These are phyloP conservation scores for Scytalopus superciliaris DNA, from an alignment of 2,113 vertebrate species.

Conservation along the genomic window DNA sequence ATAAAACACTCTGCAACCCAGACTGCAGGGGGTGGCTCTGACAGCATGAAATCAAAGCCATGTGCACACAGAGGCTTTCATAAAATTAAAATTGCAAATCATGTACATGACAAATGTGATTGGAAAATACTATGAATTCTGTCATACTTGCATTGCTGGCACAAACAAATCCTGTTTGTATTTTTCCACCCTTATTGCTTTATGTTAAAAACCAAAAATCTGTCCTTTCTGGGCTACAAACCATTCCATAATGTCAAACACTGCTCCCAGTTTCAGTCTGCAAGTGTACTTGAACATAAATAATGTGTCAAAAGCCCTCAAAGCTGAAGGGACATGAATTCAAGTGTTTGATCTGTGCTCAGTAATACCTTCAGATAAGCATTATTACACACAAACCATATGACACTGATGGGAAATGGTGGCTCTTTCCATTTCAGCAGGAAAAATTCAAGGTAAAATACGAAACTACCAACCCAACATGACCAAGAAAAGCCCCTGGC, in stretches of 20 bases:
- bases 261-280: not conserved
- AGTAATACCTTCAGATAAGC: not conserved
- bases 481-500: not conserved
- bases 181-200: not conserved
- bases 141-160: not conserved
- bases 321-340: not conserved
- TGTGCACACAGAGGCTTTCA: not conserved
- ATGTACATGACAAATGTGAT: conserved; percentile 11
- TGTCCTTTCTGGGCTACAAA: not conserved
- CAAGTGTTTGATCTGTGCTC: not conserved
- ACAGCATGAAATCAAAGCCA: conserved; percentile 51
- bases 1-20: not conserved
- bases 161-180: not conserved
- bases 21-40: not conserved
- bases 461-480: fast-evolving
- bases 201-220: not conserved
- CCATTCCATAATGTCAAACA: not conserved
- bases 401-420: fast-evolving
- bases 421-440: fast-evolving
- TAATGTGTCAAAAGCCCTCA: not conserved
- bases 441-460: not conserved
- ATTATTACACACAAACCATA: not conserved
- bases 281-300: not conserved
- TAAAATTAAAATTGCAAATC: conserved; percentile 61
- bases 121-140: not conserved